phyloP scores from a whole-genome alignment of 2,113 vertebrate genomes.

The Orthonyx spaldingii region DNA sequence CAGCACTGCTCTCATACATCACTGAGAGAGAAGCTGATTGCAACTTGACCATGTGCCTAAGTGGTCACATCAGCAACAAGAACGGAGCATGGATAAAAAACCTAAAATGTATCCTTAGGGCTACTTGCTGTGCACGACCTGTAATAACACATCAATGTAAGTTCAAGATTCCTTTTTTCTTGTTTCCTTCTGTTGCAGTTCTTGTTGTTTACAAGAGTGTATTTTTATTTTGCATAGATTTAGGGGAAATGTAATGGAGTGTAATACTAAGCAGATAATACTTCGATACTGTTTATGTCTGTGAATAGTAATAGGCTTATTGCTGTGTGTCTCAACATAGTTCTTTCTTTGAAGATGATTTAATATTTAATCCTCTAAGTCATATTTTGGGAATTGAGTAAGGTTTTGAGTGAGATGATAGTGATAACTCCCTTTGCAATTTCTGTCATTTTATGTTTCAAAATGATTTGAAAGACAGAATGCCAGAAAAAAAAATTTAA shows the following conservation, averaged over 20 bases:
- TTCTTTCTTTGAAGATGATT: neutral
- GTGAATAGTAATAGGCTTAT: conserved; percentile 30
- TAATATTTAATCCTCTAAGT: conserved; percentile 46
- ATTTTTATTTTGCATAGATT: conserved; percentile 50
- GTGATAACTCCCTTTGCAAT: conserved; percentile 1
- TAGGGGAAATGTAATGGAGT: conserved; percentile 1
- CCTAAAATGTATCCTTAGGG: conserved; percentile 68
- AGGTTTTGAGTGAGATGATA: neutral
- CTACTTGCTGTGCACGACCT: conserved; percentile 65
- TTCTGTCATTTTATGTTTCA: conserved; percentile 55
- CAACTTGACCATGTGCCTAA: conserved; percentile 80
- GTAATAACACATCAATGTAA: conserved; percentile 74
- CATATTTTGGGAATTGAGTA: neutral
- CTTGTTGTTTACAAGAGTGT: conserved; percentile 28
- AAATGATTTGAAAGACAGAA: conserved; percentile 52
- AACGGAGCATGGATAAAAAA: conserved; percentile 72
- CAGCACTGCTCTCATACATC: conserved; percentile 75
- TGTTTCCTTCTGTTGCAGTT: conserved; percentile 32
- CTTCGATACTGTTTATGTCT: conserved; percentile 49
- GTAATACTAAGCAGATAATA: conserved; percentile 27
- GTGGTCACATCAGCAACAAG: conserved; percentile 73
- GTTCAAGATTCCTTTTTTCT: conserved; percentile 62
- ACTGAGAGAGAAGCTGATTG: conserved; percentile 74
- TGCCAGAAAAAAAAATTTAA: neutral
- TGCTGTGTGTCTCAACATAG: neutral